Conservation (phyloP, 2,888 invertebrate genomes). For the Napeogenes sylphis region DNA sequence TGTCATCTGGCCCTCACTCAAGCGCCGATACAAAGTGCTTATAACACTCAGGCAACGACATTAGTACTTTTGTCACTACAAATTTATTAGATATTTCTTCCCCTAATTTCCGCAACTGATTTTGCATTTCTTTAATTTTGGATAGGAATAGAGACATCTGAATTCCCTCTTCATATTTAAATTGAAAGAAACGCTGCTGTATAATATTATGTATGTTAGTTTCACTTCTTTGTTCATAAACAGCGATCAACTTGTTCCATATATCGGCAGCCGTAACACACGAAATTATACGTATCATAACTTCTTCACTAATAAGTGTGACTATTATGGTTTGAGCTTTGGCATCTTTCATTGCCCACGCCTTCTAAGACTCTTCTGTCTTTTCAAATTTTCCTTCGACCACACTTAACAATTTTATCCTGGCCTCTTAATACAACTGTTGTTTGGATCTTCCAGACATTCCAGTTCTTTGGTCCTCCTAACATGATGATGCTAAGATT, state of each 20-base stretch:
- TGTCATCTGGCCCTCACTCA: too few relatives aligned
- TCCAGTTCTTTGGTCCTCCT: constrained; percentile 20
- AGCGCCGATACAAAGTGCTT: constrained; percentile 20
- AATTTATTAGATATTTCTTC: constrained; percentile 32
- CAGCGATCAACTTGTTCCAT: constrained; percentile 31
- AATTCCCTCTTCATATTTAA: constrained; percentile 27
- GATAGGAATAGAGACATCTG: constrained; percentile 31
- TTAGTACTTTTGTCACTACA: constrained; percentile 37
- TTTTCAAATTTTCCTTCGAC: too few relatives aligned
- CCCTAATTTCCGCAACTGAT: constrained; percentile 27
- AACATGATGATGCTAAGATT: too few relatives aligned
- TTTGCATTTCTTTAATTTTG: constrained; percentile 26
- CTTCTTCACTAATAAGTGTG: constrained; percentile 29
- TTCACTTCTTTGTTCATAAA: constrained; percentile 41
- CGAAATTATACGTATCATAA: constrained; percentile 26
- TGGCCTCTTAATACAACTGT: constrained; percentile 16
- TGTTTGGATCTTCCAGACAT: constrained; percentile 21
- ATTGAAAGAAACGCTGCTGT: constrained; percentile 36
- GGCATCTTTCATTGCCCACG: constrained; percentile 21
- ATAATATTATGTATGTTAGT: constrained; percentile 37
- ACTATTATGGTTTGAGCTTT: constrained; percentile 31
- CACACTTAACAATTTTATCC: too few relatives aligned
- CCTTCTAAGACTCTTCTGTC: too few relatives aligned
- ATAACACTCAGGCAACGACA: constrained; percentile 31
- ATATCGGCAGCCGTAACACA: constrained; percentile 31